phyloP scores from a whole-genome alignment of 2,113 vertebrate genomes.

The Cynopterus brachyotis region DNA sequence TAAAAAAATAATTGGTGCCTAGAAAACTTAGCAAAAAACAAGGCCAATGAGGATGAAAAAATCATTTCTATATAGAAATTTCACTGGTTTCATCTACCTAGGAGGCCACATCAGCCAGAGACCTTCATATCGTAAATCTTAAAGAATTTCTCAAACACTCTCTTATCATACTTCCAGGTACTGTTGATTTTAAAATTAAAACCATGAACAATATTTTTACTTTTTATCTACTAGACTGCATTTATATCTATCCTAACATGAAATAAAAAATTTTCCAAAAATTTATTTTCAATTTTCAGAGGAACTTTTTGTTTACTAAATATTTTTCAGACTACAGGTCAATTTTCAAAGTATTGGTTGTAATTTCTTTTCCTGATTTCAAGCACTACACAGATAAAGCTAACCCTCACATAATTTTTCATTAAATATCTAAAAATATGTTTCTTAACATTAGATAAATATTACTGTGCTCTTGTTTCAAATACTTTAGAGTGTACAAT shows the following conservation, averaged over 20 bases:
- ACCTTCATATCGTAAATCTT: neutral
- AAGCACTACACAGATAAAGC: neutral
- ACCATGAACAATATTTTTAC: neutral
- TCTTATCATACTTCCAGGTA: neutral
- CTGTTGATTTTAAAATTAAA: neutral
- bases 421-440: neutral
- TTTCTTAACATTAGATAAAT: neutral
- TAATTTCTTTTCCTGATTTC: neutral
- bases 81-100: neutral
- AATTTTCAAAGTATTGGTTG: neutral
- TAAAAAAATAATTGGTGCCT: neutral
- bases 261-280: neutral
- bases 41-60: neutral
- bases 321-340: neutral
- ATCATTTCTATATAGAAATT: neutral
- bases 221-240: neutral
- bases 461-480: neutral
- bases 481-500: neutral
- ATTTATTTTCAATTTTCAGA: neutral
- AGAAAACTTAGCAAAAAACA: neutral
- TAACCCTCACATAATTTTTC: neutral
- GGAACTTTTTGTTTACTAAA: neutral
- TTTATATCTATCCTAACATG: neutral
- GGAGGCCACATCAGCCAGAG: neutral
- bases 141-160: neutral